Evolutionary conservation across 2,113 vertebrate species (phyloP).

Genomic region (Macrotus californicus): DNA sequence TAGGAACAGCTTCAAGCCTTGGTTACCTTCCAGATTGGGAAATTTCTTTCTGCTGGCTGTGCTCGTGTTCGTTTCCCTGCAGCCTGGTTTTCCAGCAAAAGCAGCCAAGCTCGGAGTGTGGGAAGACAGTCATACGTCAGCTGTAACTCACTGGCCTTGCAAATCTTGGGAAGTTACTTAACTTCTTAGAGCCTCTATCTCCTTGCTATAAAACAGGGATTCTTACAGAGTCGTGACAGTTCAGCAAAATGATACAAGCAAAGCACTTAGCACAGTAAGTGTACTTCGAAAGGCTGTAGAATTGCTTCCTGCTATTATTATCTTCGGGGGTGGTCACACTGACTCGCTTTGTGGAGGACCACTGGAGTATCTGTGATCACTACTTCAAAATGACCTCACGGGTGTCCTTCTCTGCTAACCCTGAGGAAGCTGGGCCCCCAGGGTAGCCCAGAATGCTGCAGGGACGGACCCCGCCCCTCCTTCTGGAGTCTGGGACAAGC

Average conservation of each 20-base stretch:
- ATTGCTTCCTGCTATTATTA: background rate
- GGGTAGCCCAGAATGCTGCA: background rate
- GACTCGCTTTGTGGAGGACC: background rate
- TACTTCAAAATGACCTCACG: background rate
- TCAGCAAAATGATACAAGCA: background rate
- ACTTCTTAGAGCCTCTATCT: background rate
- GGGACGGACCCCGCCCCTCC: background rate
- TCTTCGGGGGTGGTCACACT: too few relatives aligned
- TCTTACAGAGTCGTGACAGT: background rate
- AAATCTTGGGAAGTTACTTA: background rate
- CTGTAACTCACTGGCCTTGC: background rate
- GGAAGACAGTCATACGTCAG: background rate
- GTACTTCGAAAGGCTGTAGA: fast-evolving
- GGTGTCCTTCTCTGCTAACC: background rate
- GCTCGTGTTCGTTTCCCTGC: background rate
- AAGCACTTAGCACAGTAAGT: background rate
- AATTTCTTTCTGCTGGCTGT: background rate
- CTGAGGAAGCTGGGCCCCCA: background rate
- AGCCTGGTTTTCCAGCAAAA: background rate
- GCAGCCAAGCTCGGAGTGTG: background rate
- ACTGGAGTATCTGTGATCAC: fast-evolving
- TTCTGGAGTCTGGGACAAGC: background rate
- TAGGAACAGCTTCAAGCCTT: background rate
- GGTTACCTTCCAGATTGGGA: background rate
- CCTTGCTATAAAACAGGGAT: background rate